Conservation (phyloP, 2,888 invertebrate genomes). For the Acleris holmiana region DNA sequence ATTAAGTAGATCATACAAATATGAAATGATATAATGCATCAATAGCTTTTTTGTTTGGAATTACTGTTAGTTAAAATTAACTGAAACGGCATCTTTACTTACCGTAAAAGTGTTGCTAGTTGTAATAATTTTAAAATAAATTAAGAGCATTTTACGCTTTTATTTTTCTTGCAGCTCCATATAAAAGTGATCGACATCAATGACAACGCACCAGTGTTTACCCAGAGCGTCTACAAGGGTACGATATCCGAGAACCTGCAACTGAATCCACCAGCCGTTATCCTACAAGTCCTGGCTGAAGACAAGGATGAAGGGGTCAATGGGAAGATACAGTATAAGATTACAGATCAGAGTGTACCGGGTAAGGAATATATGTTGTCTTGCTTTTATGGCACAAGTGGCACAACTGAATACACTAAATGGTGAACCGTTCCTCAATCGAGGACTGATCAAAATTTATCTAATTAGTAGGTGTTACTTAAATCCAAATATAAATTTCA, state of each 20-base stretch:
- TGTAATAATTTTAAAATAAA: no score
- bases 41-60: no score
- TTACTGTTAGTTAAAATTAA: no score
- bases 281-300: slow-evolving; percentile 91
- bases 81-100: no score
- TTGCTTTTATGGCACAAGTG: neutral
- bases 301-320: slow-evolving; percentile 92
- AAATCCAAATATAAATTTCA: no score
- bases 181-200: slow-evolving; percentile 93
- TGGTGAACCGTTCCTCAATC: no score
- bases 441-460: no score
- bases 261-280: slow-evolving; percentile 91
- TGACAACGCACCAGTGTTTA: slow-evolving; percentile 94
- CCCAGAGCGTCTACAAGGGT: slow-evolving; percentile 89
- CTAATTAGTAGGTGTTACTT: no score
- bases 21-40: no score
- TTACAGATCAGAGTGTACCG: slow-evolving; percentile 82
- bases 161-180: slow-evolving; percentile 81
- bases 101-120: no score
- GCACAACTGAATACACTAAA: no score
- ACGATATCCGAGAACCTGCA: slow-evolving; percentile 93
- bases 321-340: slow-evolving; percentile 90
- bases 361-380: slow-evolving; percentile 50
- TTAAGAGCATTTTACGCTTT: neutral
- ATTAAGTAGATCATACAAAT: no score